Percentiles rank a stretch among this genome's conserved stretches.
These are phyloP conservation scores for Frieseomelitta varia DNA, from an alignment of 1,140 invertebrate genomes.

Conservation along the genomic window DNA sequence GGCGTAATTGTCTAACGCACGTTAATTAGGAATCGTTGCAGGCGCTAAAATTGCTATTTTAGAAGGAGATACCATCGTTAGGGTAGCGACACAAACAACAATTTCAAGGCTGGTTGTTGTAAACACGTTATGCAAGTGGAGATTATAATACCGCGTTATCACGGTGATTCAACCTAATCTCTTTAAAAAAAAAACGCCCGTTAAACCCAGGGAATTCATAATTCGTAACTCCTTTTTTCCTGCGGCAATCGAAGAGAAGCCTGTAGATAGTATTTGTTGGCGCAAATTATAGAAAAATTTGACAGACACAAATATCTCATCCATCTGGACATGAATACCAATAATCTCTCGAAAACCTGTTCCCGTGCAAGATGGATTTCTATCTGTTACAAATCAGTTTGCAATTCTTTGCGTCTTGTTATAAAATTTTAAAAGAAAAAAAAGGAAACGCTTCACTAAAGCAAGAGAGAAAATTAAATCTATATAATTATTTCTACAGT, in stretches of 20 bases:
- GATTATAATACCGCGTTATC: background rate
- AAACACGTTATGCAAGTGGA: background rate
- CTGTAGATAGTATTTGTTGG: constrained; percentile 11
- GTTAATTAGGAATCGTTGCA: background rate
- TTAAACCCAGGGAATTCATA: background rate
- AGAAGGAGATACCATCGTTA: background rate
- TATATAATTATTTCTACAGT: too few species aligned
- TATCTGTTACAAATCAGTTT: constrained; percentile 55
- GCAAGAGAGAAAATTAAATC: background rate
- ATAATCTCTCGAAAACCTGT: constrained; percentile 10
- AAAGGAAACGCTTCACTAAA: background rate
- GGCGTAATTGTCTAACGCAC: background rate
- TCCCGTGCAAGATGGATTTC: constrained; percentile 47
- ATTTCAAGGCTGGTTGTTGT: background rate
- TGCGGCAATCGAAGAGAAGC: background rate
- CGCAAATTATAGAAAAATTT: background rate
- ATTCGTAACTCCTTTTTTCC: background rate
- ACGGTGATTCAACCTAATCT: background rate
- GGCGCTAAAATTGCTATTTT: background rate
- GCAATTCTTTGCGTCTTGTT: constrained; percentile 53
- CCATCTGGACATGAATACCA: constrained; percentile 25
- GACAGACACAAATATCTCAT: constrained; percentile 2
- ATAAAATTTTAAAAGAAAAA: background rate
- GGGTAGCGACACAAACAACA: background rate
- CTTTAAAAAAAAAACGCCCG: background rate